Base-by-base conservation (phyloP, 2,888 invertebrate genomes). In the Rhamphomyia laevipes region DNA sequence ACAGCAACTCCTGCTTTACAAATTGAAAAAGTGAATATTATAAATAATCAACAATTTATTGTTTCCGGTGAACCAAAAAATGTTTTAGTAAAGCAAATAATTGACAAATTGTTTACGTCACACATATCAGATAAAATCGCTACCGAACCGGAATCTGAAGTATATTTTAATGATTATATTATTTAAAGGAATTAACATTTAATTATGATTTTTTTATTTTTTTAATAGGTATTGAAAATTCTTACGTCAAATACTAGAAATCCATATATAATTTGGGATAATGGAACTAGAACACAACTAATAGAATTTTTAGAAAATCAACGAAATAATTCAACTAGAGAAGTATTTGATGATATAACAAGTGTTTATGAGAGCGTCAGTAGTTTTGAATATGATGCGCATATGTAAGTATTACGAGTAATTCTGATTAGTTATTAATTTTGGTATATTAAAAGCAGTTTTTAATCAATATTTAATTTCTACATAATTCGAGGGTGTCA, bases 221-320 rank as follows among this genome's bases (percentile, higher is more conserved):
- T 33, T 48, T 66, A n/a, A n/a, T n/a, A 81, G 78, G 75, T 95
- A 43, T 73, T 99, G 48, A 99, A 99, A 74, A 80, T 84, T 13
- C 70, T 99, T n/a, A 99, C 92, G 59, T 92, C 93, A 37, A 99
- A 99, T 70, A 88, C 90, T 63, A 86, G 90, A 56, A 94, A 87
- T 62, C 99, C 99, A 0, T 95, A 97, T 70, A 75, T 99, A 23
- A 85, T 99, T 41, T 99, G 99, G 99, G 91, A 99, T 72, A 99
- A 99, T 72, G 86, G 87, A 9, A 97, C 97, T 0, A 77, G 99
- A 56, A 89, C 89, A 0, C 96, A 99, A 68, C 74, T 99, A 2
- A 75, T 80, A 38, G 96, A 97, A 63, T 90, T 89, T 63, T 73
- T 99, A 6, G 84, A 86, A 53, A 77, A 76, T 44, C 83, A 86